A percentile compares a stretch with the other conserved stretches of the same genome.
Conservation (phyloP, 2,797 vertebrate genomes). For the Spea hammondii region DNA sequence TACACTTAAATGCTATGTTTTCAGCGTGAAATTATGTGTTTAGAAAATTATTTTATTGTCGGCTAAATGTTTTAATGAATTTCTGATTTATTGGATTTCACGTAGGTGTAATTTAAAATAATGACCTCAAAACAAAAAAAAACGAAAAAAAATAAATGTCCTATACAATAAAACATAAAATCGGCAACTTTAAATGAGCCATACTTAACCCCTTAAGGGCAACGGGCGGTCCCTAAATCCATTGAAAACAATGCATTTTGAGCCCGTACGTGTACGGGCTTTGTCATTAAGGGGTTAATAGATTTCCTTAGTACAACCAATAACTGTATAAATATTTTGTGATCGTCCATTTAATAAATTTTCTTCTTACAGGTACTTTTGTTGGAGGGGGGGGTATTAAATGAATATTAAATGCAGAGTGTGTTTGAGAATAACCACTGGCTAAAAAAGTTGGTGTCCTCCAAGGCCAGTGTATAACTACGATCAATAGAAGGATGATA, state of each 20-base stretch:
- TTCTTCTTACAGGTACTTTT: conserved; percentile 31
- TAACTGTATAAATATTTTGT: conserved; percentile 27
- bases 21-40: conserved; percentile 45
- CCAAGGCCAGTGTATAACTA: conserved; percentile 24
- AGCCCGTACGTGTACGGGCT: too few relatives aligned
- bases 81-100: conserved; percentile 23
- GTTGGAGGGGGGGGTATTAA: neutral
- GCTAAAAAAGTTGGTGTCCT: conserved; percentile 13
- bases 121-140: conserved; percentile 28
- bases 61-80: conserved; percentile 31
- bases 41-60: conserved; percentile 46
- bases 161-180: conserved; percentile 31
- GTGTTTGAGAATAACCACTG: conserved; percentile 24
- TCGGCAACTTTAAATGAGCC: conserved; percentile 44
- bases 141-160: neutral
- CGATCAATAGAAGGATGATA: conserved; percentile 30
- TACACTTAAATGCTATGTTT: conserved; percentile 46
- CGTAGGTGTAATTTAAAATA: conserved; percentile 47
- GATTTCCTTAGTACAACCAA: conserved; percentile 27
- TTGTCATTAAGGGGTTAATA: neutral
- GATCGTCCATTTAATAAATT: conserved; percentile 12
- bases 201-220: neutral
- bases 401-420: conserved; percentile 15
- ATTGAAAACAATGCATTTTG: too few relatives aligned
- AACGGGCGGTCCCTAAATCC: too few relatives aligned